Evolutionary conservation across 2,113 vertebrate species (phyloP).

Genomic region (Dicaeum eximium): DNA sequence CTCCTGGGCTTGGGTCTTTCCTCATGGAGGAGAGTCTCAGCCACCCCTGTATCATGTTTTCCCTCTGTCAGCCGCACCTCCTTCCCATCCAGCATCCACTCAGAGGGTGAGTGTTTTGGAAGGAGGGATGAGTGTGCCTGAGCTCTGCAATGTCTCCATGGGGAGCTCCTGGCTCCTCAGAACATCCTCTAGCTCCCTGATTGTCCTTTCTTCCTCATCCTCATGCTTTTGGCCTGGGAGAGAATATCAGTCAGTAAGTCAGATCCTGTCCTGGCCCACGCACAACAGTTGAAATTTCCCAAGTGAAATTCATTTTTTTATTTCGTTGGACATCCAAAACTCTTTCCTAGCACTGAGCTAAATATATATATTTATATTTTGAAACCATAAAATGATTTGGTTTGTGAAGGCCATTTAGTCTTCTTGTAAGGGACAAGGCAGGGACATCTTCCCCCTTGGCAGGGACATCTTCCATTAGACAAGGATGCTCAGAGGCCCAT

Average conservation of each 20-base stretch:
- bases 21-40: background rate
- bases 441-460: too few species aligned
- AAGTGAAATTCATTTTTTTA: background rate
- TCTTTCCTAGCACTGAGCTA: background rate
- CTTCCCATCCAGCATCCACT: background rate
- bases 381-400: background rate
- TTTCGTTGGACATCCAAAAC: background rate
- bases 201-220: background rate
- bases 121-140: background rate
- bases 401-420: background rate
- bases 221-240: background rate
- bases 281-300: background rate
- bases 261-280: fast-evolving
- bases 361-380: background rate
- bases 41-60: background rate
- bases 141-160: background rate
- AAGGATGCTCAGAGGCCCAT: background rate
- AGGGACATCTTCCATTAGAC: background rate
- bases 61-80: background rate
- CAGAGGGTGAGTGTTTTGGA: background rate
- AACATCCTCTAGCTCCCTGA: background rate
- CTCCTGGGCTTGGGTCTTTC: background rate
- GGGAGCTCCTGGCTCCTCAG: background rate
- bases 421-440: background rate
- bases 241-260: background rate